Percentiles rank a stretch among this genome's conserved stretches.
Conservation (phyloP, 2,113 vertebrate genomes). For the Malurus alboscapulatus region DNA sequence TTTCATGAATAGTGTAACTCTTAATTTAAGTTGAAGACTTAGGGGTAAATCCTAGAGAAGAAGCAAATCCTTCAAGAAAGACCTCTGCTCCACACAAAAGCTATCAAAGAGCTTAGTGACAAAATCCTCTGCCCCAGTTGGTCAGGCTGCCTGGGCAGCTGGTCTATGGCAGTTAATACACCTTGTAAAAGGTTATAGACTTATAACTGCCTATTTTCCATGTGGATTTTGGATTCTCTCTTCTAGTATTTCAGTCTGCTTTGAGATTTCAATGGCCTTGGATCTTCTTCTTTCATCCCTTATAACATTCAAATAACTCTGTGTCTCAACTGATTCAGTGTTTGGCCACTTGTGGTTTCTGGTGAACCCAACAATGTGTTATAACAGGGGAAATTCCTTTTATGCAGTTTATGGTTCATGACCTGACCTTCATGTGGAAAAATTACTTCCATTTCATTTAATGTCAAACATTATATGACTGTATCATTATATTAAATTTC, state of each 20-base stretch:
- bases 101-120: background rate
- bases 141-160: background rate
- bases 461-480: background rate
- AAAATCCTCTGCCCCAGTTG: background rate
- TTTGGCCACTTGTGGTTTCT: background rate
- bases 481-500: background rate
- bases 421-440: background rate
- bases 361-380: accelerated
- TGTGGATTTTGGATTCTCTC: background rate
- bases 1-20: background rate
- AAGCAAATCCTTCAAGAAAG: constrained; percentile 13
- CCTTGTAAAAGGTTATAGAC: background rate
- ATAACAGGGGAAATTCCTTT: background rate
- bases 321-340: accelerated
- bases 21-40: constrained; percentile 29
- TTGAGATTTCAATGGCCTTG: background rate
- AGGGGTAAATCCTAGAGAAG: constrained; percentile 1
- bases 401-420: background rate
- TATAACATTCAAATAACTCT: background rate
- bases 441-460: background rate
- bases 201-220: background rate
- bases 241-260: background rate
- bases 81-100: background rate
- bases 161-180: background rate
- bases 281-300: background rate